Conservation (phyloP, 2,113 vertebrate genomes). For the Calidris pygmaea region DNA sequence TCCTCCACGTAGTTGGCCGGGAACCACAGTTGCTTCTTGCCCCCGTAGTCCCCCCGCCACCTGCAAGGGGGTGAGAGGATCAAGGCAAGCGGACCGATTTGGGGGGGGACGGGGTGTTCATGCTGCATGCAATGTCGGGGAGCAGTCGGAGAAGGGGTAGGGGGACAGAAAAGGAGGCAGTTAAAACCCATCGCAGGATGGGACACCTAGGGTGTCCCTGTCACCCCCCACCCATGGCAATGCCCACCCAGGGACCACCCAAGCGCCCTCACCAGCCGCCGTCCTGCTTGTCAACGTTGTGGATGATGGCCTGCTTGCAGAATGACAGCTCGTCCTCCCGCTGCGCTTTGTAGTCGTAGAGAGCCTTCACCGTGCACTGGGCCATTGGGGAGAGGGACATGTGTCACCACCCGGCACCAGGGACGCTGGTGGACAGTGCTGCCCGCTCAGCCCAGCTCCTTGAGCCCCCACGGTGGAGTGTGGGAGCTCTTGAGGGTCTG, state of each 20-base stretch:
- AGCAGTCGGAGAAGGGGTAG: neutral
- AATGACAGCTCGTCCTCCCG: slow-evolving; percentile 88
- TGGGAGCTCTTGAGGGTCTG: neutral
- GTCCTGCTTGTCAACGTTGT: slow-evolving; percentile 86
- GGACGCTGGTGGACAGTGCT: accelerated
- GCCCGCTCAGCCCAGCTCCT: neutral
- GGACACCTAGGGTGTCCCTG: neutral
- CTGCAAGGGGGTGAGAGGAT: slow-evolving; percentile 71
- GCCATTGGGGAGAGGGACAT: neutral
- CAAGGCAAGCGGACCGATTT: slow-evolving; percentile 12
- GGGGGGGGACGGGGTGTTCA: neutral
- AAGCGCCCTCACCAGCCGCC: slow-evolving; percentile 79
- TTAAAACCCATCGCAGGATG: neutral
- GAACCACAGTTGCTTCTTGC: slow-evolving; percentile 98
- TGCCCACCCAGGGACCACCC: neutral
- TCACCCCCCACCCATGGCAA: neutral
- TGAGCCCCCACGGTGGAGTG: accelerated
- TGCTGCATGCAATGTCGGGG: neutral
- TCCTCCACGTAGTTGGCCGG: slow-evolving; percentile 98
- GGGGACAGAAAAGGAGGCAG: slow-evolving; percentile 18
- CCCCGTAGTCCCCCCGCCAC: slow-evolving; percentile 96
- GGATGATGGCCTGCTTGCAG: slow-evolving; percentile 87
- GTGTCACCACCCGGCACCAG: accelerated
- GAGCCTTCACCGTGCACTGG: slow-evolving; percentile 85
- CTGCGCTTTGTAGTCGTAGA: slow-evolving; percentile 87